Conservation (phyloP, 2,113 vertebrate genomes). For the Scatophagus argus region DNA sequence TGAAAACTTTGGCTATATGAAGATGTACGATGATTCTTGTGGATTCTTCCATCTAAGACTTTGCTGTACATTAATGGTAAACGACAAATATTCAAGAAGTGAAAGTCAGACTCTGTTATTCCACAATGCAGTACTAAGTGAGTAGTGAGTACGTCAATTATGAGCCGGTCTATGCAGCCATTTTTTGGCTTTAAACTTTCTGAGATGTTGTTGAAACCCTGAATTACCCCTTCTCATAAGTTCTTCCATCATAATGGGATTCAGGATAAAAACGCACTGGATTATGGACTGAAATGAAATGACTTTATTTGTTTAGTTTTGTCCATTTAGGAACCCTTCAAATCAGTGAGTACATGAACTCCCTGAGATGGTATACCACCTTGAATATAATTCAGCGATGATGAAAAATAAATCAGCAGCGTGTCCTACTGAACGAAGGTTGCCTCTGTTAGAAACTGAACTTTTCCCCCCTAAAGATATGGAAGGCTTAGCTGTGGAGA, state of each 20-base stretch:
- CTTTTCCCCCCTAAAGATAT: constrained; percentile 73
- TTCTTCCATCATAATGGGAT: neutral
- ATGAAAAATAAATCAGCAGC: constrained; percentile 60
- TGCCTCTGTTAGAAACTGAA: constrained; percentile 71
- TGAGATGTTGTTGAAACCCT: neutral
- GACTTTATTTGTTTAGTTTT: constrained; percentile 2
- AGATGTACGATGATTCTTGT: no score
- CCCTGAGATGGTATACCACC: constrained; percentile 34
- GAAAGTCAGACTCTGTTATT: no score
- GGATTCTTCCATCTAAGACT: no score
- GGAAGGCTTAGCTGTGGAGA: constrained; percentile 69
- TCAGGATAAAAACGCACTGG: neutral
- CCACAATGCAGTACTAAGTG: no score
- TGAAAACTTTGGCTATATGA: no score
- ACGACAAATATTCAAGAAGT: no score
- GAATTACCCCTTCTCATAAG: neutral
- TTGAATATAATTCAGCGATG: constrained; percentile 57
- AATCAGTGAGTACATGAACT: neutral
- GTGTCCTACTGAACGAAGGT: constrained; percentile 70
- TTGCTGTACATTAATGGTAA: no score
- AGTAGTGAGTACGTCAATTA: no score
- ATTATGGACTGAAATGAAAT: neutral
- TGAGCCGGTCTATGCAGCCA: no score
- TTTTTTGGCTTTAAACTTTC: no score
- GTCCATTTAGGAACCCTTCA: neutral